Conservation (phyloP, 2,888 invertebrate species). For the Drosophila sordidula region DNA sequence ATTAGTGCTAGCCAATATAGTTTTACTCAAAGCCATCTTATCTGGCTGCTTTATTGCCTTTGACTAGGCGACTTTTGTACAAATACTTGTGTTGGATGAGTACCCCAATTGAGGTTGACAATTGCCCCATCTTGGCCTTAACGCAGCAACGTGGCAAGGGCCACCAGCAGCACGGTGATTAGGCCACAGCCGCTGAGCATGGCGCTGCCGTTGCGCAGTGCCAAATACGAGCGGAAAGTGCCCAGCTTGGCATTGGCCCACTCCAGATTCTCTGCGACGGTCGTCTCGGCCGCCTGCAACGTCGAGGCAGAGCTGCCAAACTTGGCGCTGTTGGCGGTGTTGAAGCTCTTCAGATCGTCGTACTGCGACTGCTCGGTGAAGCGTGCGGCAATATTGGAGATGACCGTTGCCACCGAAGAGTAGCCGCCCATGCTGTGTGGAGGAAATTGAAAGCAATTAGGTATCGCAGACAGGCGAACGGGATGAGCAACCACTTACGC, state of each 20-base stretch:
- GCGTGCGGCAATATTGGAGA: slow-evolving; percentile 81
- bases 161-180: slow-evolving; percentile 60
- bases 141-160: slow-evolving; percentile 51
- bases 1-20: slow-evolving; percentile 14
- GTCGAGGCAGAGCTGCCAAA: slow-evolving; percentile 76
- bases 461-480: background rate
- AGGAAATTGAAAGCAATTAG: background rate
- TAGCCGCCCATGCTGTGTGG: slow-evolving; percentile 77
- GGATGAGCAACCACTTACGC: slow-evolving; percentile 75
- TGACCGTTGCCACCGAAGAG: slow-evolving; percentile 76
- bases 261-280: slow-evolving; percentile 77
- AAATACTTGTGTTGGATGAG: slow-evolving; percentile 47
- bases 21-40: slow-evolving; percentile 32
- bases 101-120: no score
- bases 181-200: slow-evolving; percentile 57
- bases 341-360: slow-evolving; percentile 71
- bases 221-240: slow-evolving; percentile 69
- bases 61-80: slow-evolving; percentile 26
- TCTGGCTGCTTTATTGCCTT: slow-evolving; percentile 46
- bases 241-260: slow-evolving; percentile 79
- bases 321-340: slow-evolving; percentile 56
- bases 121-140: slow-evolving; percentile 27
- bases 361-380: slow-evolving; percentile 80
- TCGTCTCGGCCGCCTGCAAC: slow-evolving; percentile 69
- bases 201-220: slow-evolving; percentile 55